These are phyloP conservation scores for Aromia moschata DNA, from an alignment of 2,888 invertebrate genomes.

Conservation along the genomic window DNA sequence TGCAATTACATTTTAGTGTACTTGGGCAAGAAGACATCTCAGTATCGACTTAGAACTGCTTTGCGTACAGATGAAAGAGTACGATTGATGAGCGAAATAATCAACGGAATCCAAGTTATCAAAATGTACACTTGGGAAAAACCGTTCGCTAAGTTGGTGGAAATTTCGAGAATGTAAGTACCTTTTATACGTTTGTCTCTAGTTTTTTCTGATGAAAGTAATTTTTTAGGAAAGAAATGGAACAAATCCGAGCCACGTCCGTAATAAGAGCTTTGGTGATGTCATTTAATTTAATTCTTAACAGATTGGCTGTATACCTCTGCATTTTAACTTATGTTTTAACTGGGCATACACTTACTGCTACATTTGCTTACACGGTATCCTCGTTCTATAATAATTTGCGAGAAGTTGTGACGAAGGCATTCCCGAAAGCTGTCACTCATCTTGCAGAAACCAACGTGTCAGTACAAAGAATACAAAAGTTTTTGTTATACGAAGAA, in stretches of 20 bases:
- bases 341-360: slow-evolving; percentile 66
- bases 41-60: slow-evolving; percentile 1
- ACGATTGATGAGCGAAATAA: slow-evolving; percentile 2
- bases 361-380: slow-evolving; percentile 77
- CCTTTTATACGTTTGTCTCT: not conserved
- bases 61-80: slow-evolving; percentile 2
- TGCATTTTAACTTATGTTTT: slow-evolving; percentile 81
- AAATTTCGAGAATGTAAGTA: slow-evolving; percentile 3
- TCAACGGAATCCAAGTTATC: slow-evolving; percentile 1
- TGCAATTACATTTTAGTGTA: too few species aligned
- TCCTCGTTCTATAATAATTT: slow-evolving; percentile 80
- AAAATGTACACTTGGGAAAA: too few species aligned
- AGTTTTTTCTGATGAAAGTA: not conserved
- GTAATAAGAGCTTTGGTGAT: slow-evolving; percentile 72
- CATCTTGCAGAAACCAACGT: slow-evolving; percentile 73
- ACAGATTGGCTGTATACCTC: slow-evolving; percentile 83
- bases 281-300: slow-evolving; percentile 77
- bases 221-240: slow-evolving; percentile 71
- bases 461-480: slow-evolving; percentile 64
- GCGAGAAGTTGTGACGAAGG: slow-evolving; percentile 72
- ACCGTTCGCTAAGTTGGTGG: not conserved
- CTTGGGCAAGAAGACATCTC: slow-evolving; percentile 1
- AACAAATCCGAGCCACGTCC: slow-evolving; percentile 70
- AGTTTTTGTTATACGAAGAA: slow-evolving; percentile 63
- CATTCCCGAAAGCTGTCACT: slow-evolving; percentile 70